Evolutionary conservation across 2,113 vertebrate genomes (phyloP).

Genomic region (Pterophyllum scalare): DNA sequence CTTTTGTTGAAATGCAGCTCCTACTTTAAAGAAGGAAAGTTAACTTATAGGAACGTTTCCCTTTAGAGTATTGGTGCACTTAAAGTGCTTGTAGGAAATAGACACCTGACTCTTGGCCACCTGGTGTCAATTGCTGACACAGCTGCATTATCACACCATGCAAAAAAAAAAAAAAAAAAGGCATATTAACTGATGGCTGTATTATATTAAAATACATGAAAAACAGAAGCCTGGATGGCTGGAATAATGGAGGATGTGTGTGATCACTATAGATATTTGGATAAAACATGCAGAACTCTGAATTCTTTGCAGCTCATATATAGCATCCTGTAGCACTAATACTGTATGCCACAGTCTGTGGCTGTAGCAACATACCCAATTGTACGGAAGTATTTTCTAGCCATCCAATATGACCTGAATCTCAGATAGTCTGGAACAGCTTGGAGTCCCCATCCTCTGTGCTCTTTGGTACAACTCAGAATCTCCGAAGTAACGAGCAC

Average conservation of each 20-base stretch:
- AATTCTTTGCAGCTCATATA: not conserved
- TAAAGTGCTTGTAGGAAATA: not conserved
- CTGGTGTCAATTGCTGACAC: constrained; percentile 3
- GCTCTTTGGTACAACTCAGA: constrained; percentile 93
- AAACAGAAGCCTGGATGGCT: not conserved
- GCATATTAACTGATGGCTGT: not conserved
- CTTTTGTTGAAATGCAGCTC: not conserved
- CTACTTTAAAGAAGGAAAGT: not conserved
- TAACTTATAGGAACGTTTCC: not conserved
- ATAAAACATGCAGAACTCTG: not conserved
- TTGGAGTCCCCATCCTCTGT: constrained; percentile 96
- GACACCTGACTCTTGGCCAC: constrained; percentile 15
- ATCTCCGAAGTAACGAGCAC: constrained; percentile 97
- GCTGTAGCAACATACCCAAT: constrained; percentile 48
- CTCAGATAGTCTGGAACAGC: constrained; percentile 94
- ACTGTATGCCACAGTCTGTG: not conserved
- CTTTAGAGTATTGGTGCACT: not conserved
- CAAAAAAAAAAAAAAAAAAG: not conserved
- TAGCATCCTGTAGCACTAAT: not conserved
- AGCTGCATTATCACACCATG: not conserved
- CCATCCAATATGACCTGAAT: constrained; percentile 93
- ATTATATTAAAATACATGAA: not conserved
- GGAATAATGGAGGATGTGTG: not conserved
- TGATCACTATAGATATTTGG: not conserved
- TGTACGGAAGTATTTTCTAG: constrained; percentile 67